These are phyloP conservation scores for Adrianichthys oophorus DNA, from an alignment of 2,797 vertebrate genomes.

Conservation along the genomic window DNA sequence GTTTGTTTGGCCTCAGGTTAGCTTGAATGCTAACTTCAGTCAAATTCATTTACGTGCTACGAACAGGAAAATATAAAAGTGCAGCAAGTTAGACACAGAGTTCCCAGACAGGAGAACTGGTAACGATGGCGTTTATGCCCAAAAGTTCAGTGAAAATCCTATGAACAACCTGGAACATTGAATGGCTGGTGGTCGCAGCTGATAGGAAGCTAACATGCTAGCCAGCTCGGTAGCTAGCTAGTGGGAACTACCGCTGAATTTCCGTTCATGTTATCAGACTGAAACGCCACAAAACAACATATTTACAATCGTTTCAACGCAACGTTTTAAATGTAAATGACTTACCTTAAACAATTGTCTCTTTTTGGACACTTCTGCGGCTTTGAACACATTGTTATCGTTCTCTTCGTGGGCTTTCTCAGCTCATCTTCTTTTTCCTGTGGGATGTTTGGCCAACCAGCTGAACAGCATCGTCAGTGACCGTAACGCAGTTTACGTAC, in stretches of 20 bases:
- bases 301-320: neutral
- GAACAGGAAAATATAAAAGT: neutral
- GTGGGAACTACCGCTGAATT: slow-evolving; percentile 48
- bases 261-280: slow-evolving; percentile 36
- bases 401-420: slow-evolving; percentile 57
- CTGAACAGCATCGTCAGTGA: slow-evolving; percentile 52
- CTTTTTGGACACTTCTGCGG: slow-evolving; percentile 1
- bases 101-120: neutral
- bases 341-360: slow-evolving; percentile 31
- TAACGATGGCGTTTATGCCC: too few species aligned
- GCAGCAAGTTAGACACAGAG: neutral
- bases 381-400: slow-evolving; percentile 17
- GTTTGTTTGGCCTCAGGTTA: slow-evolving; percentile 52
- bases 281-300: slow-evolving; percentile 9
- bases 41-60: neutral
- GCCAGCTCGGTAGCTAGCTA: slow-evolving; percentile 43
- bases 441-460: slow-evolving; percentile 69
- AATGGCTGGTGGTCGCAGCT: slow-evolving; percentile 10
- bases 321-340: neutral
- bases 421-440: slow-evolving; percentile 56
- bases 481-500: slow-evolving; percentile 38
- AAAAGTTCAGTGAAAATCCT: neutral
- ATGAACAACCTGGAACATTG: neutral
- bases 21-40: slow-evolving; percentile 38
- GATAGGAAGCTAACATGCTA: slow-evolving; percentile 37